A percentile compares a stretch with the other conserved stretches of the same genome.
Evolutionary conservation across 1,140 invertebrate genomes (phyloP).

Genomic region (Phymorhynchus buccinoides): DNA sequence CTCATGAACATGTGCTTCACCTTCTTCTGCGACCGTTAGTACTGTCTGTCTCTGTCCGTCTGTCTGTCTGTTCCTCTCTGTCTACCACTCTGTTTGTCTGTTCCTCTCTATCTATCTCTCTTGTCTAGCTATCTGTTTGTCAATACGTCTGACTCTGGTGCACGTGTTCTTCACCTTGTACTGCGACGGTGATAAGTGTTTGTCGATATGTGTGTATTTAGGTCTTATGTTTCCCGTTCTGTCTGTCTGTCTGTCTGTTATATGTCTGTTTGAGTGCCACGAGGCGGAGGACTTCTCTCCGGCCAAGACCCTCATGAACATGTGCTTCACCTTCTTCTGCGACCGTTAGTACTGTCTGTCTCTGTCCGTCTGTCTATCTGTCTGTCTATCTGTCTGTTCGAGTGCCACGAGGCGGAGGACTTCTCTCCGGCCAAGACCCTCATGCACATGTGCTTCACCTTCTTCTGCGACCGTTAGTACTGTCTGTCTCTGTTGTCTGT

Average conservation of each 20-base stretch:
- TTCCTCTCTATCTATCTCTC: too few species aligned
- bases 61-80: too few species aligned
- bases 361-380: constrained; percentile 76
- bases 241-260: too few species aligned
- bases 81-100: too few species aligned
- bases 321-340: too few species aligned
- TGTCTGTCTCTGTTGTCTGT: too few species aligned
- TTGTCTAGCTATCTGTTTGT: neutral
- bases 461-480: constrained; percentile 82
- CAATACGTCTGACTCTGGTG: too few species aligned
- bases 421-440: constrained; percentile 84
- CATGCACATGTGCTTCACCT: constrained; percentile 90
- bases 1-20: constrained; percentile 90
- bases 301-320: constrained; percentile 77
- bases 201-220: too few species aligned
- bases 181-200: too few species aligned
- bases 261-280: constrained; percentile 78
- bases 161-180: too few species aligned
- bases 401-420: constrained; percentile 85
- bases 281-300: constrained; percentile 85
- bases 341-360: constrained; percentile 74
- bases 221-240: too few species aligned
- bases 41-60: too few species aligned
- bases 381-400: constrained; percentile 76
- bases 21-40: constrained; percentile 84